phyloP scores from a whole-genome alignment of 2,113 vertebrate species.

The Anarhynchus alexandrinus region DNA sequence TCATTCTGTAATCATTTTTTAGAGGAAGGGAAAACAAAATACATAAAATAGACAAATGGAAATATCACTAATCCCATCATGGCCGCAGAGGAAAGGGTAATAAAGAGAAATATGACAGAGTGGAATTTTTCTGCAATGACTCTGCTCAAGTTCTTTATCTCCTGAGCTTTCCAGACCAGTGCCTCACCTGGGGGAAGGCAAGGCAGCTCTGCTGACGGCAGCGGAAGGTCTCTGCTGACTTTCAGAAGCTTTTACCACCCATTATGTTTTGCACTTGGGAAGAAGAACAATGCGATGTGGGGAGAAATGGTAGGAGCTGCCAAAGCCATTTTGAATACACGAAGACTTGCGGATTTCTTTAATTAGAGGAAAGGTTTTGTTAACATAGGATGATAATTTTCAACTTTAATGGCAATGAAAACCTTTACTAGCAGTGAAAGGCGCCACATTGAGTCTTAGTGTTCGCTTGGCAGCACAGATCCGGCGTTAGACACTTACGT shows the following conservation, averaged over 20 bases:
- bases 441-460: rapidly evolving
- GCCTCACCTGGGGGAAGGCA: neutral
- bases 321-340: rapidly evolving
- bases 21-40: slow-evolving; percentile 61
- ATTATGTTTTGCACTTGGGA: neutral
- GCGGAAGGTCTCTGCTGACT: neutral
- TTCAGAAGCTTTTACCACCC: neutral
- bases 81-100: slow-evolving; percentile 27
- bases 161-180: neutral
- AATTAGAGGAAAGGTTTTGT: neutral
- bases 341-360: neutral
- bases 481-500: neutral
- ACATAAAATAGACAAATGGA: slow-evolving; percentile 63
- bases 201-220: neutral
- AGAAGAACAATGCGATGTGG: neutral
- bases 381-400: neutral
- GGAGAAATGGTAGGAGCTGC: neutral
- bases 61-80: slow-evolving; percentile 61
- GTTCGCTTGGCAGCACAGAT: neutral
- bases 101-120: slow-evolving; percentile 37
- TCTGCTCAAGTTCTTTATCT: slow-evolving; percentile 13
- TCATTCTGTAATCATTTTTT: slow-evolving; percentile 51
- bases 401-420: neutral
- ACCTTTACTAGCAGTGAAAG: neutral
- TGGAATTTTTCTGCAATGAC: neutral